Conservation (phyloP, 2,113 vertebrate species). For the Trichechus manatus region DNA sequence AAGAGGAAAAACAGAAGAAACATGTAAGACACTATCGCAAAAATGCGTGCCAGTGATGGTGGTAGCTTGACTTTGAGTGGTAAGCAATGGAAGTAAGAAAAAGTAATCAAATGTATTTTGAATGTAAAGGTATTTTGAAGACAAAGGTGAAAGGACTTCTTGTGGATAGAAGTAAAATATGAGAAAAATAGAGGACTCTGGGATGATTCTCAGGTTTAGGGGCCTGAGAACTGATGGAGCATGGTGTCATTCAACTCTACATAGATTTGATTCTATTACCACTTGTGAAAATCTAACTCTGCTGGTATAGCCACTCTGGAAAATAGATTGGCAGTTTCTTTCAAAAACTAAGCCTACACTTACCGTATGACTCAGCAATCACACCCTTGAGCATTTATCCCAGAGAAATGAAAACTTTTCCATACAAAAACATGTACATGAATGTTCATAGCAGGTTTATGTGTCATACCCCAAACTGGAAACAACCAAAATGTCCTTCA, state of each 20-base stretch:
- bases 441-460: too few relatives aligned
- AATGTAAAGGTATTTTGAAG: too few relatives aligned
- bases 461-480: too few relatives aligned
- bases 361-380: too few relatives aligned
- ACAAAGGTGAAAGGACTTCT: background rate
- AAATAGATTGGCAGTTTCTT: background rate
- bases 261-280: background rate
- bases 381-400: too few relatives aligned
- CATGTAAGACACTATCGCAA: background rate
- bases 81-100: background rate
- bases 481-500: too few relatives aligned
- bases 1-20: background rate
- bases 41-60: background rate
- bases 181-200: background rate
- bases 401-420: too few relatives aligned
- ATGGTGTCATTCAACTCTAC: background rate
- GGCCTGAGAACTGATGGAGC: background rate
- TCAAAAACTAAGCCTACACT: too few relatives aligned
- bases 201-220: background rate
- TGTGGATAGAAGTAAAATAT: background rate
- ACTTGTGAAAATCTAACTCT: background rate
- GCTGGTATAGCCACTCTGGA: background rate
- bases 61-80: background rate
- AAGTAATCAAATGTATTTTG: background rate
- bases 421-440: too few relatives aligned